Base-by-base conservation (phyloP, 2,797 vertebrate species). In the Nasua narica region DNA sequence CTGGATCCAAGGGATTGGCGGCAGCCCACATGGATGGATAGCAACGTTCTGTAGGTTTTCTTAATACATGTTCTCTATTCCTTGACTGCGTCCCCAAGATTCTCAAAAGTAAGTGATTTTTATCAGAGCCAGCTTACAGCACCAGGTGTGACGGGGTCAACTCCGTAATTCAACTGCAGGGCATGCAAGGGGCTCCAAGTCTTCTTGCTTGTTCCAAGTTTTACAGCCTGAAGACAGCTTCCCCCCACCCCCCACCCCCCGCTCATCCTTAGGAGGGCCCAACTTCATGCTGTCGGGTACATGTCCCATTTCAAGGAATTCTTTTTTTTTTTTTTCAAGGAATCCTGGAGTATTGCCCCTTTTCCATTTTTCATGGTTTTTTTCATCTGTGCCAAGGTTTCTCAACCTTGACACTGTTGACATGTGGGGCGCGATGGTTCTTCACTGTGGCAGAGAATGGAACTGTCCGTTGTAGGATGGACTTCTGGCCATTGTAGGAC, bases 31-130 rank as follows among this genome's bases (percentile, higher is more conserved):
- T 1, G 46, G 60, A 54, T 25, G 21, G 43, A 70, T 35, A 74
- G 56, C 70, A 78, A 18, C 25, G 56, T 91, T 62, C 74, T 79
- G 77, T 23, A 52, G 90, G 27, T 81, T 91, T 83, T 65, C 82
- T 79, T 84, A 87, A 90, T 56, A 89, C 25, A 21, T 18, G 56
- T 87, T 79, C 60, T 96, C 52, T 79, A 15, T 95, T 43, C 43
- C 54, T 81, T 93, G 32, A 27, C 76, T 87, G 50, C 79, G 65
- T 35, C 50, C 46, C 69, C 35, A 52, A 72, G 62, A 92, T 37
- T 62, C 76, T 96, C 85, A 65, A 84, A 91, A 90, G 46, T 21
- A 62, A 82, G 4, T 88, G 96, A 95, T 83, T 95, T 95, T 72
- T 54, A 82, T 74, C 67, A 77, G 56, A 92, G 40, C 74, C 48